Base-by-base conservation (phyloP, 2,797 vertebrate genomes). In the Esox masquinongy region DNA sequence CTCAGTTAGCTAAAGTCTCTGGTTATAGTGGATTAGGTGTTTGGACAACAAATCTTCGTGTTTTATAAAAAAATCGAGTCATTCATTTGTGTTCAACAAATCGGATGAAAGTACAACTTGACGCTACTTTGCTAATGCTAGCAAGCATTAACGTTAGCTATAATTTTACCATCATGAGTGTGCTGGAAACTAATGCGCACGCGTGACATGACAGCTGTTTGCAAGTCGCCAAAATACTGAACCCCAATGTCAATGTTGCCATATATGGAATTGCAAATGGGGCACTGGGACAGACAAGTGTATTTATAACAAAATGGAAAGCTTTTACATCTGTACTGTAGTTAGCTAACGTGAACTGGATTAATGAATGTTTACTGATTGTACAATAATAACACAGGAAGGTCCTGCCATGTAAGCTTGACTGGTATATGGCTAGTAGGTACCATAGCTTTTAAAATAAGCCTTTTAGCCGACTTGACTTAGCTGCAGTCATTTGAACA, bases 301-400 rank as follows among this genome's bases (percentile, higher is more conserved):
- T 95, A 95, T 95, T 95, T 95, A 93, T 93, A 94, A 91, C 93
- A 81, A 88, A 90, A 92, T 90, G 85, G 85, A 88, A 84, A 80
- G 86, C 76, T 86, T 84, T 90, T 73, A 66, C 81, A 77, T 47
- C 43, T 14, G 43, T 47, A 47, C 12, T 47, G 43, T 47, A 47
- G 43, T 47, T 47, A 14, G 43, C 6, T 47, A 14, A 47, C 43
- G 43, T 47, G 43, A 24, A 14, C 56, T 59, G 24, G 87, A 89
- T 87, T 85, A 90, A 82, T 0, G 6, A n/a, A 39, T 34, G 66
- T 19, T 3, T 39, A 68, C 34, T 39, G 5, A 68, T 68, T 17
- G 34, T 68, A 31, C 19, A 56, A 22, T 19, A 56, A 8, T 56
- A 56, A 56, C 19, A 53, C 56, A 61, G 56, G 11, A 11, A 61